Percentiles rank a stretch among this genome's conserved stretches.
phyloP scores from a whole-genome alignment of 2,888 invertebrate species.

The Cephalotes varians region DNA sequence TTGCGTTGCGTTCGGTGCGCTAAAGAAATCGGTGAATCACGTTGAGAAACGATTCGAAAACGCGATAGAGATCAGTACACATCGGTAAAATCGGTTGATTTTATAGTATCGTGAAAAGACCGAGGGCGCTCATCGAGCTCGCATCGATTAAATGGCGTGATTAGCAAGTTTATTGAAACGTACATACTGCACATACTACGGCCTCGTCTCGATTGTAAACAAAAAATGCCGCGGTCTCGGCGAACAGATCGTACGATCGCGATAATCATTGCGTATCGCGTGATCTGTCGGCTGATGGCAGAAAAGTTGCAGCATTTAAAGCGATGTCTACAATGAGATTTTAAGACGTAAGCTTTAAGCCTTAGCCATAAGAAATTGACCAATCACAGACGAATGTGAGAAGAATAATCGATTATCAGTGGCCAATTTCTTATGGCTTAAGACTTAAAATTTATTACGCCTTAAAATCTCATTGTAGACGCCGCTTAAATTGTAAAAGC shows the following conservation, averaged over 20 bases:
- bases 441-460: too few relatives aligned
- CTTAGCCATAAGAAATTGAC: too few relatives aligned
- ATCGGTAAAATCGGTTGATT: not conserved
- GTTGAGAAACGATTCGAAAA: not conserved
- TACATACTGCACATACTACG: not conserved
- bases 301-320: not conserved
- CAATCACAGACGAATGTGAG: too few relatives aligned
- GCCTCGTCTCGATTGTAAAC: not conserved
- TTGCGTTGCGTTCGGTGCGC: not conserved
- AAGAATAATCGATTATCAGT: too few relatives aligned
- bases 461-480: too few relatives aligned
- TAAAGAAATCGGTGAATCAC: not conserved
- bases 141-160: constrained; percentile 26
- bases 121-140: not conserved
- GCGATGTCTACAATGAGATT: too few relatives aligned
- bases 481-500: too few relatives aligned
- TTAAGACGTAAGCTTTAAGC: too few relatives aligned
- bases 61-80: not conserved
- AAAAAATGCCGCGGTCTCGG: not conserved
- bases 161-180: constrained; percentile 18
- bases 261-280: not conserved
- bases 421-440: too few relatives aligned
- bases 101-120: not conserved
- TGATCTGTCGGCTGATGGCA: too few relatives aligned
- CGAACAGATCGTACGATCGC: not conserved